Conservation (phyloP, 2,888 invertebrate species). For the Lissonota sp. region DNA sequence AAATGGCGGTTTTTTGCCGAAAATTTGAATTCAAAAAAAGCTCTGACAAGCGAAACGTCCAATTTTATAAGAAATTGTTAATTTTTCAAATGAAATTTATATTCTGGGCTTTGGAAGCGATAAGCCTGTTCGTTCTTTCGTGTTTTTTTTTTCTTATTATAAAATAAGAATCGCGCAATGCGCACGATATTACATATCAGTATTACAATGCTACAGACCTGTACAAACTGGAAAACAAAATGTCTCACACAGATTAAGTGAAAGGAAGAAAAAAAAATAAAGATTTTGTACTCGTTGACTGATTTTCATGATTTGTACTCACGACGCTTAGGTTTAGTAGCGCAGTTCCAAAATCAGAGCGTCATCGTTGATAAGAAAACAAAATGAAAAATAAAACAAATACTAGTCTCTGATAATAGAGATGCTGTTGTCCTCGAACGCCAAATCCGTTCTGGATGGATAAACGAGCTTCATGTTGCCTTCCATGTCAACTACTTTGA, state of each 20-base stretch:
- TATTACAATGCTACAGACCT: constrained; percentile 35
- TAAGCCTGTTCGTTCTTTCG: neutral
- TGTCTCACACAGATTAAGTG: neutral
- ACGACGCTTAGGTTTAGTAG: constrained; percentile 14
- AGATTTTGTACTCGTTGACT: constrained; percentile 53
- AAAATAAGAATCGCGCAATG: neutral
- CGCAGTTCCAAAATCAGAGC: constrained; percentile 8
- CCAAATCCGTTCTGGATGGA: constrained; percentile 91
- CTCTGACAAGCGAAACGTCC: neutral
- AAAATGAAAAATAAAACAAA: neutral
- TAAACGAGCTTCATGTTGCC: constrained; percentile 91
- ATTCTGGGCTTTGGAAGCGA: no score
- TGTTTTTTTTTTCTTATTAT: neutral
- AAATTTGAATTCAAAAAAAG: constrained; percentile 60
- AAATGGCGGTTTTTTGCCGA: constrained; percentile 60
- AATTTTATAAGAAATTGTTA: no score
- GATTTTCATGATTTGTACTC: constrained; percentile 45
- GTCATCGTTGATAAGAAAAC: constrained; percentile 7
- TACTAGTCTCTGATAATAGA: constrained; percentile 73
- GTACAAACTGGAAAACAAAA: constrained; percentile 27
- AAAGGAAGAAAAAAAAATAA: constrained; percentile 10
- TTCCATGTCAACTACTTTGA: constrained; percentile 88
- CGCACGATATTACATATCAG: constrained; percentile 5
- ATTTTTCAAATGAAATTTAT: no score
- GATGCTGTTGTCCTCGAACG: constrained; percentile 83